Percentiles rank a stretch among this genome's conserved stretches.
Evolutionary conservation across 1,140 invertebrate genomes (phyloP).

Genomic region (Aphis gossypii): DNA sequence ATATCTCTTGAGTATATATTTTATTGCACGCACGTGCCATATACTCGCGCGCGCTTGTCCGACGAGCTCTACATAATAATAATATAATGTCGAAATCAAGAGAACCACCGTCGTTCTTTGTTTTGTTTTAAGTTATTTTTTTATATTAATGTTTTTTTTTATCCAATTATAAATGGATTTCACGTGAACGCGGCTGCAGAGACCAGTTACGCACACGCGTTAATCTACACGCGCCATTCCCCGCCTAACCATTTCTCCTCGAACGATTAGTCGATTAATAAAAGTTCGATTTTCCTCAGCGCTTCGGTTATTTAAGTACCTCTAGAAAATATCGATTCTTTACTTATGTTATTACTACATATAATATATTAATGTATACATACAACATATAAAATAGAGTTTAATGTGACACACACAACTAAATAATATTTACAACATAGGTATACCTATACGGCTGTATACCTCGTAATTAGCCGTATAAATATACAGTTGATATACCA

Average conservation of each 20-base stretch:
- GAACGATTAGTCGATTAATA: background rate
- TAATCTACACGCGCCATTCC: background rate
- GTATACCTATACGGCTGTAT: no score
- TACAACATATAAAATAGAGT: no score
- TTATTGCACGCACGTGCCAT: constrained; percentile 42
- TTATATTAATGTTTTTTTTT: background rate
- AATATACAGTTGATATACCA: no score
- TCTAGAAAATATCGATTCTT: background rate
- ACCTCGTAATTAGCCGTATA: no score
- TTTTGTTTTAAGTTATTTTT: background rate
- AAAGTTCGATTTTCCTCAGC: background rate
- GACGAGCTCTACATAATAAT: background rate
- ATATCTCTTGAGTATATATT: background rate
- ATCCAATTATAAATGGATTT: constrained; percentile 7
- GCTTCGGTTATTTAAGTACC: background rate
- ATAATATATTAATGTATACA: no score
- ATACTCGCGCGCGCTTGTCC: background rate
- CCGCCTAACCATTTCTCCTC: background rate
- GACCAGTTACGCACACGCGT: background rate
- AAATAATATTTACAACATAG: no score
- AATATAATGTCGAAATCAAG: background rate
- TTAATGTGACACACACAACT: no score
- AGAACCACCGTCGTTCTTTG: background rate
- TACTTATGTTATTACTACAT: background rate
- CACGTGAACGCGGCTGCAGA: background rate